phyloP scores from a whole-genome alignment of 2,797 vertebrate species.

The Microcaecilia unicolor region DNA sequence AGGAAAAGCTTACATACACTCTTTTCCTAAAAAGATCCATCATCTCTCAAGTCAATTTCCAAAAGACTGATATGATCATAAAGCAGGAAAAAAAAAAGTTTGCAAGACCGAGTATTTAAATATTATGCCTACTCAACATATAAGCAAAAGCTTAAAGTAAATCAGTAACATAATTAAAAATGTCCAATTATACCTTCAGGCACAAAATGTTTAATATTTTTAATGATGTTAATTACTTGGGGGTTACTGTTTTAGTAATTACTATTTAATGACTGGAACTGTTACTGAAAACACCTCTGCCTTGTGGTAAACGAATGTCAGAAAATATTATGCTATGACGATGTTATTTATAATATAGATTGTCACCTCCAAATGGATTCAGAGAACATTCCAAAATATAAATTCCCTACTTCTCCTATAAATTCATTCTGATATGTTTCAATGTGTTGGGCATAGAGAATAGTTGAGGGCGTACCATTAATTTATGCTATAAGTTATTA shows the following conservation, averaged over 20 bases:
- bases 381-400: background rate
- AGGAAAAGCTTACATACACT: background rate
- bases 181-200: background rate
- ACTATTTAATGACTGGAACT: background rate
- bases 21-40: background rate
- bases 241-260: background rate
- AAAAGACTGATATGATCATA: background rate
- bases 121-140: background rate
- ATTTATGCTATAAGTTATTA: background rate
- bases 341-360: background rate
- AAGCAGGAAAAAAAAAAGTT: too few species aligned
- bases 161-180: background rate
- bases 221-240: background rate
- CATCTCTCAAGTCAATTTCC: background rate
- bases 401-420: background rate
- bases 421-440: background rate
- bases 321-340: background rate
- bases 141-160: background rate
- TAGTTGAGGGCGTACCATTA: fast-evolving
- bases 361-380: background rate
- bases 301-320: background rate
- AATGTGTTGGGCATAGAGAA: background rate
- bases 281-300: background rate
- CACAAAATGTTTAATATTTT: background rate
- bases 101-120: background rate